Evolutionary conservation across 1,140 invertebrate species (phyloP).

Genomic region (Tribolium castaneum): DNA sequence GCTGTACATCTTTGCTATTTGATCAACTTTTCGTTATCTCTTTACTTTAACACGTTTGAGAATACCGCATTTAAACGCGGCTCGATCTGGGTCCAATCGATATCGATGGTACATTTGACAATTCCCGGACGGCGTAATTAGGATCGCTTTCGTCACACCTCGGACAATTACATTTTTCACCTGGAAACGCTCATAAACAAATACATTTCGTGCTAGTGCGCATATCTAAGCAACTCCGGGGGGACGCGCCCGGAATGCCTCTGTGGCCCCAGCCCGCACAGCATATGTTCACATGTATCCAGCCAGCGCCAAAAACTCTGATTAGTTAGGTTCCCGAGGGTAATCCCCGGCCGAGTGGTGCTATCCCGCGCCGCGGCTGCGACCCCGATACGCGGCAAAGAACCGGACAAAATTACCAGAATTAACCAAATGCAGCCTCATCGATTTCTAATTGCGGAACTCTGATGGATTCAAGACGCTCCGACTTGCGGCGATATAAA

Average conservation of each 20-base stretch:
- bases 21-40: conserved; percentile 54
- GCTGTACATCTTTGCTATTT: conserved; percentile 54
- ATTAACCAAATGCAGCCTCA: not conserved
- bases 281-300: conserved; percentile 50
- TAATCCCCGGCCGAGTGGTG: conserved; percentile 54
- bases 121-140: conserved; percentile 40
- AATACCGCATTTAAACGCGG: conserved; percentile 33
- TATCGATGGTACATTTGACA: conserved; percentile 36
- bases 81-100: conserved; percentile 36
- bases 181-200: conserved; percentile 39
- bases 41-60: conserved; percentile 51
- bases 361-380: conserved; percentile 44
- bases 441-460: not conserved
- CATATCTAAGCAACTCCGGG: conserved; percentile 45
- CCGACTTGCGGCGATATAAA: conserved; percentile 8
- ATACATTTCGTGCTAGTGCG: conserved; percentile 42
- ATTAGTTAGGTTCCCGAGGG: conserved; percentile 59
- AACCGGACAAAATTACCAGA: conserved; percentile 2
- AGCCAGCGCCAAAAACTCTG: conserved; percentile 61
- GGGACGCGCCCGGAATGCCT: conserved; percentile 45
- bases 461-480: not conserved
- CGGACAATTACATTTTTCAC: not conserved
- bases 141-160: conserved; percentile 17
- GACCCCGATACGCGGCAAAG: not conserved
- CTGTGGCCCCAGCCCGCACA: conserved; percentile 44